These are phyloP conservation scores for Frankliniella intonsa DNA, from an alignment of 2,888 invertebrate genomes.

Conservation along the genomic window DNA sequence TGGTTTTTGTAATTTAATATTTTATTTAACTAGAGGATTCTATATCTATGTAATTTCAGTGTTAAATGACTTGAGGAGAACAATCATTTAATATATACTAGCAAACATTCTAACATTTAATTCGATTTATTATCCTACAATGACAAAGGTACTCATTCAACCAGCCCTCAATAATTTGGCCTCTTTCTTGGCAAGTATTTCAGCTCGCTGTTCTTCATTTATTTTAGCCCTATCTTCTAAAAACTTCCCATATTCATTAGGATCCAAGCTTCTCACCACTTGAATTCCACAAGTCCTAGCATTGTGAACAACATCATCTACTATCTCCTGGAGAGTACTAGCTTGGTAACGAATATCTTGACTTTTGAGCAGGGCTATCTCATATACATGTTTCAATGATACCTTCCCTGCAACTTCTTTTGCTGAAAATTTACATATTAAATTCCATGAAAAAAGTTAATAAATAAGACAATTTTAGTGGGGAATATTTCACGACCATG, in stretches of 20 bases:
- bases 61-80: background rate
- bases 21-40: background rate
- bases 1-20: background rate
- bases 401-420: slow-evolving; percentile 81
- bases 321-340: slow-evolving; percentile 64
- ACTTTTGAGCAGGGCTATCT: slow-evolving; percentile 95
- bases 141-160: slow-evolving; percentile 40
- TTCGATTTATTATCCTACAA: background rate
- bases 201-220: slow-evolving; percentile 68
- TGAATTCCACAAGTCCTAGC: slow-evolving; percentile 81
- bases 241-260: slow-evolving; percentile 77
- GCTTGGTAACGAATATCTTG: slow-evolving; percentile 71
- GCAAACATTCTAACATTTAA: background rate
- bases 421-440: slow-evolving; percentile 49
- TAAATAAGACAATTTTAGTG: background rate
- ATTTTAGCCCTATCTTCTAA: slow-evolving; percentile 65
- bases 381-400: slow-evolving; percentile 91
- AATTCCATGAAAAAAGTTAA: slow-evolving; percentile 27
- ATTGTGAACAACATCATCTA: slow-evolving; percentile 69
- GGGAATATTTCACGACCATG: slow-evolving; percentile 26
- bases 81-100: background rate
- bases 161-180: slow-evolving; percentile 85
- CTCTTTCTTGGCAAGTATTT: slow-evolving; percentile 77
- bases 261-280: slow-evolving; percentile 70
- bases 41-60: background rate